Evolutionary conservation across 2,797 vertebrate genomes (phyloP).

Genomic region (Moxostoma hubbsi): DNA sequence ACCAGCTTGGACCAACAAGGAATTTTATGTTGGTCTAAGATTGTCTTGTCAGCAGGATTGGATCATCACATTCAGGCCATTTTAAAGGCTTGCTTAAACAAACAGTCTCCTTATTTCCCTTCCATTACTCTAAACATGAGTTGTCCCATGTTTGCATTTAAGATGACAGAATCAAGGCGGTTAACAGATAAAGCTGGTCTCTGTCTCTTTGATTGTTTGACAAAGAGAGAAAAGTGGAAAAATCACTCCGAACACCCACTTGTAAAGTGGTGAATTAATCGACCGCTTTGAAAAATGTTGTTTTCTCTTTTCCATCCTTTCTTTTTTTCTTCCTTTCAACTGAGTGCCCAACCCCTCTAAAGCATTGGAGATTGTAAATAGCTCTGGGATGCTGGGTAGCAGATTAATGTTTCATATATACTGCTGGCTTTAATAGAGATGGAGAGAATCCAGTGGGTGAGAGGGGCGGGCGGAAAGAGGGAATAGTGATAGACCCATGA

Average conservation of each 20-base stretch:
- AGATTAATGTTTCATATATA: constrained; percentile 61
- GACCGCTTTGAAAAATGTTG: constrained; percentile 8
- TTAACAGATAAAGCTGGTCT: constrained; percentile 12
- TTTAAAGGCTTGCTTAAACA: not conserved
- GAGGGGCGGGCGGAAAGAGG: not conserved
- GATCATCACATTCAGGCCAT: not conserved
- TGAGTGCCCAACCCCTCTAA: constrained; percentile 38
- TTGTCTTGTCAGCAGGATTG: too few species aligned
- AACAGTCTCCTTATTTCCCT: not conserved
- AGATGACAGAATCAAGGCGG: not conserved
- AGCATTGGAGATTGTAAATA: constrained; percentile 66
- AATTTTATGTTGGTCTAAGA: too few species aligned
- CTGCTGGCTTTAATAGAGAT: constrained; percentile 13
- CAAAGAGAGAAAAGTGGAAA: constrained; percentile 13
- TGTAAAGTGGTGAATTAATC: constrained; percentile 26
- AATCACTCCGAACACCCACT: constrained; percentile 15
- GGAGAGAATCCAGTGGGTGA: not conserved
- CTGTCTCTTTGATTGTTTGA: constrained; percentile 11
- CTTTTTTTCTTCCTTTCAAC: constrained; percentile 28
- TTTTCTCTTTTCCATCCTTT: constrained; percentile 31
- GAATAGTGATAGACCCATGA: not conserved
- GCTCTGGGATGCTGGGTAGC: constrained; percentile 61
- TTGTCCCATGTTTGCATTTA: not conserved
- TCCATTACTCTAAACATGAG: not conserved
- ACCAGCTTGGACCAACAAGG: too few species aligned